These are phyloP conservation scores for Heliconius hortense DNA, from an alignment of 2,888 invertebrate species.

Conservation along the genomic window DNA sequence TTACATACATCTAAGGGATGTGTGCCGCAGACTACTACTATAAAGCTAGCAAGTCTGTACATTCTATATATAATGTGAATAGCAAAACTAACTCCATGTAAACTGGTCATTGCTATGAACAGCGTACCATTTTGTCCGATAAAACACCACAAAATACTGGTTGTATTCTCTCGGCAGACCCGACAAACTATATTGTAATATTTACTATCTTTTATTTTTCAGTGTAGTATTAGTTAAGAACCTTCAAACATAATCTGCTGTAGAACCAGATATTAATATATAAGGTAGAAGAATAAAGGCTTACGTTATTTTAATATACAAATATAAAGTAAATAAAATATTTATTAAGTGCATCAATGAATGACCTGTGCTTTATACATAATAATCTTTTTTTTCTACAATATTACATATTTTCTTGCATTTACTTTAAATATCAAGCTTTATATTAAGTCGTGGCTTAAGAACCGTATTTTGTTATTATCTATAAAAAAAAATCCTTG, in stretches of 20 bases:
- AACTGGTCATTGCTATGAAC: constrained; percentile 78
- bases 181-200: constrained; percentile 56
- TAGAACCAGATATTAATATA: constrained; percentile 36
- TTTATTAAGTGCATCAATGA: not conserved
- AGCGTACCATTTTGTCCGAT: constrained; percentile 78
- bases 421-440: constrained; percentile 14
- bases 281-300: constrained; percentile 45
- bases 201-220: constrained; percentile 40
- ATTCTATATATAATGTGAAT: constrained; percentile 59
- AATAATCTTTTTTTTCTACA: not conserved
- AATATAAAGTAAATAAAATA: not conserved
- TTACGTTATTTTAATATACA: constrained; percentile 39
- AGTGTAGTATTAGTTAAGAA: constrained; percentile 39
- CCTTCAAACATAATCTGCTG: constrained; percentile 35
- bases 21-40: constrained; percentile 53
- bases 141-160: constrained; percentile 81
- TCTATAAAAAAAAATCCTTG: not conserved
- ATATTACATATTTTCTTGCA: not conserved
- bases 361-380: constrained; percentile 4
- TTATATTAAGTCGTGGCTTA: not conserved
- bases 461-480: not conserved
- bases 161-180: constrained; percentile 76
- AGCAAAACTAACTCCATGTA: constrained; percentile 81
- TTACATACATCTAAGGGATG: constrained; percentile 40
- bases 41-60: constrained; percentile 68